Evolutionary conservation across 1,140 invertebrate genomes (phyloP).

Genomic region (Stratiolaelaps scimitus): DNA sequence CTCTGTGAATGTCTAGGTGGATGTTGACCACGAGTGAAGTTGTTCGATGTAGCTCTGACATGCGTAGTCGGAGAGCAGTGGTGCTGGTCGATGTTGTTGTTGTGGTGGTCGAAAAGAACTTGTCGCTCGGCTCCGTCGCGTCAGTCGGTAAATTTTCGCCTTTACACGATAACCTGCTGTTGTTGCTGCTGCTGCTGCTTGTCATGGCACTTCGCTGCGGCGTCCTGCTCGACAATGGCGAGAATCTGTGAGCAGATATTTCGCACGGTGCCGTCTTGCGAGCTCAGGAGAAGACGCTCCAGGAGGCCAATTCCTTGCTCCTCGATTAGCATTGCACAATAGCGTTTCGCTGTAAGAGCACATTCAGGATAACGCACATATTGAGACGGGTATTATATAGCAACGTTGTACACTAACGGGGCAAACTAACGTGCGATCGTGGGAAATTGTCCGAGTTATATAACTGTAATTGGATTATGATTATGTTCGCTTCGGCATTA

Average conservation of each 20-base stretch:
- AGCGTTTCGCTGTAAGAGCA: conserved; percentile 51
- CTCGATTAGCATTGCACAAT: conserved; percentile 55
- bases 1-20: too few species aligned
- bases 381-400: too few species aligned
- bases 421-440: too few species aligned
- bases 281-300: conserved; percentile 39
- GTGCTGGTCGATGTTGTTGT: too few species aligned
- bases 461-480: too few species aligned
- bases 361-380: not conserved
- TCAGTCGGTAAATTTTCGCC: too few species aligned
- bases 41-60: too few species aligned
- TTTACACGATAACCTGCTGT: conserved; percentile 25
- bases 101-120: not conserved
- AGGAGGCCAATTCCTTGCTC: conserved; percentile 52
- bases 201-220: conserved; percentile 13
- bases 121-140: not conserved
- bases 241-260: conserved; percentile 33
- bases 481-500: too few species aligned
- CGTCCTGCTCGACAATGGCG: conserved; percentile 30
- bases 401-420: too few species aligned
- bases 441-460: too few species aligned
- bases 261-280: conserved; percentile 30
- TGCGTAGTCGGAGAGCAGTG: too few species aligned
- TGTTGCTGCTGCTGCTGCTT: conserved; percentile 9
- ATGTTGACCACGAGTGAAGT: too few species aligned